These are phyloP conservation scores for Zaprionus nigranus DNA, from an alignment of 1,140 invertebrate species.

Conservation along the genomic window DNA sequence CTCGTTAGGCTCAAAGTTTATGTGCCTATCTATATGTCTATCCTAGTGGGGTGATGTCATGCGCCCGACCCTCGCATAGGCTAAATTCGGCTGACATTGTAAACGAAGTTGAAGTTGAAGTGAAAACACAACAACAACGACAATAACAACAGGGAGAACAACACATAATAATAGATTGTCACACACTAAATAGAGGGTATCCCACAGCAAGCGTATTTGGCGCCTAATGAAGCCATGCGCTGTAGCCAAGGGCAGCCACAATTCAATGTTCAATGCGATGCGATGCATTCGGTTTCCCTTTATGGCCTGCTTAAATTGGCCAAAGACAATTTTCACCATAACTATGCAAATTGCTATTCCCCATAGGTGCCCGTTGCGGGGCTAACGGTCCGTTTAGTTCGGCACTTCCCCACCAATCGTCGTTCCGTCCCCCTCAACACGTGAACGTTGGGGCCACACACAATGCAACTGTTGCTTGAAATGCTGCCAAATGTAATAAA, in stretches of 20 bases:
- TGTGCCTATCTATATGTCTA: conserved; percentile 1
- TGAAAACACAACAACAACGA: neutral
- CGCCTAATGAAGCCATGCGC: conserved; percentile 36
- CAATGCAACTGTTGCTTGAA: conserved; percentile 44
- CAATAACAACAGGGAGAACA: neutral
- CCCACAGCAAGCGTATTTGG: conserved; percentile 9
- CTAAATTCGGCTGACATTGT: neutral
- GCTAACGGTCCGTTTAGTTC: conserved; percentile 20
- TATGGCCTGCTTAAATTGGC: conserved; percentile 55
- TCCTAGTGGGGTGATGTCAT: conserved; percentile 35
- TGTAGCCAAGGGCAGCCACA: conserved; percentile 38
- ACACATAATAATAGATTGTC: neutral
- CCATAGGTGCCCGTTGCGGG: neutral
- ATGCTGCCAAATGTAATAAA: conserved; percentile 61
- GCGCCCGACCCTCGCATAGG: neutral
- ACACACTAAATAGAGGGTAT: conserved; percentile 6
- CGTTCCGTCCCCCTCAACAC: neutral
- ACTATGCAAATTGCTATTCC: conserved; percentile 49
- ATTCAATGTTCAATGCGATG: conserved; percentile 43
- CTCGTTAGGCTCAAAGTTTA: neutral
- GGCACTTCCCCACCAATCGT: neutral
- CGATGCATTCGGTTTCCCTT: conserved; percentile 33
- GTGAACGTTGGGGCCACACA: conserved; percentile 23
- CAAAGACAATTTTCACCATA: conserved; percentile 48
- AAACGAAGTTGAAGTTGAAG: conserved; percentile 7